These are phyloP conservation scores for Drosophila demipolita DNA, from an alignment of 2,888 invertebrate genomes.

Conservation along the genomic window DNA sequence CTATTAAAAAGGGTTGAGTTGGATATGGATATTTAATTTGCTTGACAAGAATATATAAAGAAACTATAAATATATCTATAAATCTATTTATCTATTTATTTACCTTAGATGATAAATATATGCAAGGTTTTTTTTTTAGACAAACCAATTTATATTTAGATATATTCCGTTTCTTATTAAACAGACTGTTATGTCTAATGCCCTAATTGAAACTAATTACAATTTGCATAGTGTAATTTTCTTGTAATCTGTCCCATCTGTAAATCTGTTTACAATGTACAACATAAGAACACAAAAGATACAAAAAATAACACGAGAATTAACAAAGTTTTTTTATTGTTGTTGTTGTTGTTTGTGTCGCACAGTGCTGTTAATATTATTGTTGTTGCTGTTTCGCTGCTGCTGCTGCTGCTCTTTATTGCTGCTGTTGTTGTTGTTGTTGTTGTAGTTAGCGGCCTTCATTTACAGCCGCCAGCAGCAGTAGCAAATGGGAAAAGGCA, in stretches of 20 bases:
- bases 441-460: constrained; percentile 47
- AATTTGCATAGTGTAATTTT: constrained; percentile 10
- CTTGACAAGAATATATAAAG: no score
- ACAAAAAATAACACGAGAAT: constrained; percentile 5
- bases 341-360: constrained; percentile 39
- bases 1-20: neutral
- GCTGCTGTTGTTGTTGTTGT: constrained; percentile 10
- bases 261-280: constrained; percentile 6
- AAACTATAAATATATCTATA: neutral
- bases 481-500: constrained; percentile 17
- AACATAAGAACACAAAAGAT: constrained; percentile 3
- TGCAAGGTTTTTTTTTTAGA: neutral
- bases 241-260: constrained; percentile 20
- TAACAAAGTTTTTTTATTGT: constrained; percentile 16
- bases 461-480: constrained; percentile 64
- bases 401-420: neutral
- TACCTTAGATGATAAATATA: neutral
- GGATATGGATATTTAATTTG: neutral
- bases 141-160: neutral
- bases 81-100: neutral
- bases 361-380: constrained; percentile 51
- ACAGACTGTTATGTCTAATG: neutral
- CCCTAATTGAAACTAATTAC: neutral
- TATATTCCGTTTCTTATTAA: no score
- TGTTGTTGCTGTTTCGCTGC: constrained; percentile 13